Evolutionary conservation across 2,888 invertebrate species (phyloP), one percentile per base, ranked within the genome.

Genomic region (Trachelus tabidus): DNA sequence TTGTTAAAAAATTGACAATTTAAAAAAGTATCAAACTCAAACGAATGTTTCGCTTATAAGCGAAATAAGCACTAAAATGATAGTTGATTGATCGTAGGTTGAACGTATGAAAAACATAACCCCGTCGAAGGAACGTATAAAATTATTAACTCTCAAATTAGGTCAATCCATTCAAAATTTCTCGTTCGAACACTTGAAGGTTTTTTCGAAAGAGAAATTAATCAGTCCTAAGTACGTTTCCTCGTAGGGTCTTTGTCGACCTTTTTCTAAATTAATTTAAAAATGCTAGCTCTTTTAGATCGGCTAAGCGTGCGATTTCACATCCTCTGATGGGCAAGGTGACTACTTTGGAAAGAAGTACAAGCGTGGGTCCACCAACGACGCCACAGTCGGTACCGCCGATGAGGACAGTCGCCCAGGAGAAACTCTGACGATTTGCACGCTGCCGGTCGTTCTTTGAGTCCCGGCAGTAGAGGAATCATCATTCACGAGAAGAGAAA

Each of bases 261-360:
- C 56, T 23, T 56, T 34, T 31, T 71, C 31, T n/a, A 9, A 71
- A 71, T 71, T 71, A 34, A 71, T 71, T 34, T 34, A 2, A 71
- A 31, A 71, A 71, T 71, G 31, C 15, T 80, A 89, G 89, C 85
- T 89, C 89, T 88, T 90, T 86, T 86, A 93, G 93, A 87, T 91
- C 92, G 83, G 91, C 92, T 68, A 93, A 92, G 83, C 91, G 93
- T 78, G 92, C 92, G 56, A 91, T 92, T 56, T 92, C 93, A 6
- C 92, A 92, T 81, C 92, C 92, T 34, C 87, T 89, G 69, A 87
- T 89, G 81, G 87, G 88, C 77, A 90, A 87, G 79, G 81, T 85
- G 34, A 85, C 87, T 40, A 76, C 79, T 9, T 82, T 91, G 85
- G 91, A 90, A 80, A 85, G 91, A 80, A 91, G 90, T 77, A 90